Base-by-base conservation (phyloP, 1,140 invertebrate genomes). In the Calycopis cecrops region DNA sequence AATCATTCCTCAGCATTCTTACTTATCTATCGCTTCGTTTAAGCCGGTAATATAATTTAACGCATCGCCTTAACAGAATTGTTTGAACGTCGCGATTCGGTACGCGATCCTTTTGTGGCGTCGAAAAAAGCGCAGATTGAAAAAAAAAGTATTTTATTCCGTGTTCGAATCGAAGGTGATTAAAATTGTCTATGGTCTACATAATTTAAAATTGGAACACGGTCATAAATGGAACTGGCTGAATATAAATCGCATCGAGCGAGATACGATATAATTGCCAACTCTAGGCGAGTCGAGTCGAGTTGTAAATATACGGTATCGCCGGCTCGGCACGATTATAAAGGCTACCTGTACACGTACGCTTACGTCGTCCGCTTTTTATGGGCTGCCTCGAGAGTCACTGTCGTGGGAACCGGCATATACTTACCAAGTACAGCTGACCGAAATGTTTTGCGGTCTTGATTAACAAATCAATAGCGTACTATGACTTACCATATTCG, bases 401-500 rank as follows among this genome's bases (percentile, higher is more conserved):
- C 85, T 86, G 86, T 71, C 87, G 85, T 88, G 85, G 87, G 85
- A 87, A 87, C 77, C 74, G 73, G 76, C 84, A 79, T 80, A 79
- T 70, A 75, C 75, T 80, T 79, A 79, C 59, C 72, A 69, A 71
- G 77, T 73, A 77, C 83, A 86, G 82, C 82, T 86, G 82, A 80
- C 80, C 82, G 76, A 88, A 85, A 85, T 88, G 84, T 81, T 83
- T 73, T 83, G 79, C 86, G 85, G 88, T 87, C 81, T 76, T 79
- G 82, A 88, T 87, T 87, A 87, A 86, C 86, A 87, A 88, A 89
- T 87, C 85, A 82, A 88, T 86, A 85, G 48, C 52, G 65, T 76
- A 78, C 67, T 74, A 76, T 73, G 64, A 68, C 67, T 61, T 48
- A 72, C 76, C 69, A 76, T 79, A 79, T 79, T 74, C 74, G 76